phyloP scores from a whole-genome alignment of 53 echinoderm and acorn worm species.

The Echinometra lucunter region DNA sequence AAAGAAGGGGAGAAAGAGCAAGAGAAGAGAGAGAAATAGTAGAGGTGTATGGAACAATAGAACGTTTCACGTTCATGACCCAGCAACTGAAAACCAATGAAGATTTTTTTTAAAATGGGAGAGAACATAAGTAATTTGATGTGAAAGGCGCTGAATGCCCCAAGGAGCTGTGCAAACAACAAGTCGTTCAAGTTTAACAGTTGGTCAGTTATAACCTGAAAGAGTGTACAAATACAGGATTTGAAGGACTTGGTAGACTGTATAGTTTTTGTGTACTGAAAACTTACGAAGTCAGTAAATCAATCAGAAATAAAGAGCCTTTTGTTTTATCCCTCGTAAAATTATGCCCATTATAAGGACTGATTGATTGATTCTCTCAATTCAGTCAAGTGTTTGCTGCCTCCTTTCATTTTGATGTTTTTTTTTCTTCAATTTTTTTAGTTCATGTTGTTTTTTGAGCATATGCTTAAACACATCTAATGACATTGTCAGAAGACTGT shows the following conservation, averaged over 20 bases:
- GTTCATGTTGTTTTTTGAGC: neutral
- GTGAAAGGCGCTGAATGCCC: constrained; percentile 54
- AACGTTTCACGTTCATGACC: constrained; percentile 67
- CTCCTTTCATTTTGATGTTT: neutral
- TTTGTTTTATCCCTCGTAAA: neutral
- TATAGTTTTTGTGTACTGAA: constrained; percentile 15
- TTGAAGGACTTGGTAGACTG: neutral
- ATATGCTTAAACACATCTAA: neutral
- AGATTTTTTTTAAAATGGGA: neutral
- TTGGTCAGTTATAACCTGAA: constrained; percentile 54
- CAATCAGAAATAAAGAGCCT: neutral
- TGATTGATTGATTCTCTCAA: constrained; percentile 7
- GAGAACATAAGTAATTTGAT: constrained; percentile 66
- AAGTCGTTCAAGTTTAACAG: constrained; percentile 61
- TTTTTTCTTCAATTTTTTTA: neutral
- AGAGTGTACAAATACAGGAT: constrained; percentile 53
- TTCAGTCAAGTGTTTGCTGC: neutral
- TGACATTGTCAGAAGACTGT: neutral
- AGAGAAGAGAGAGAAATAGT: neutral
- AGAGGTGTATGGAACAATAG: constrained; percentile 40
- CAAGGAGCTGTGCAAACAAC: constrained; percentile 64
- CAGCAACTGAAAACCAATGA: constrained; percentile 60
- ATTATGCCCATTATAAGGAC: neutral
- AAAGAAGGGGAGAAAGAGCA: constrained; percentile 30
- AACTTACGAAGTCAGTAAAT: neutral